Conservation (phyloP, 1,140 invertebrate species). For the Leptinotarsa texana region DNA sequence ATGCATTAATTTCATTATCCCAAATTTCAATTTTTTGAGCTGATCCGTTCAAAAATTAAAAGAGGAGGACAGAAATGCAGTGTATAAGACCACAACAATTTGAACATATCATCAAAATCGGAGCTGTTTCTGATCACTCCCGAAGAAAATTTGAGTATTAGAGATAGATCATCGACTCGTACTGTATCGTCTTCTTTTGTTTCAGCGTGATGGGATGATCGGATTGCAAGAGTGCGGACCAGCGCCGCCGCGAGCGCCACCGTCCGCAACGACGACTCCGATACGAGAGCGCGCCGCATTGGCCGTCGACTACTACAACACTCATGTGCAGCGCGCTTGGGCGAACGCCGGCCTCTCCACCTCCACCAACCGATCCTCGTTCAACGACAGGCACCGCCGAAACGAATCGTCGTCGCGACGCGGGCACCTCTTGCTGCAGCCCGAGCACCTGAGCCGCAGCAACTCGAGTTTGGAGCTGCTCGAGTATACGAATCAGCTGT, state of each 20-base stretch:
- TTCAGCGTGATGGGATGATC: conserved; percentile 58
- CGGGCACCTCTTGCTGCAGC: conserved; percentile 15
- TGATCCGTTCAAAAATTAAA: too few species aligned
- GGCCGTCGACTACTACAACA: conserved; percentile 61
- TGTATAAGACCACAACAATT: too few species aligned
- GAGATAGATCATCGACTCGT: too few species aligned
- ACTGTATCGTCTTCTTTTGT: conserved; percentile 23
- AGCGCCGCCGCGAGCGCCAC: conserved; percentile 52
- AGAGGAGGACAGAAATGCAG: too few species aligned
- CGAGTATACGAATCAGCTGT: conserved; percentile 48
- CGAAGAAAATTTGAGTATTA: too few species aligned
- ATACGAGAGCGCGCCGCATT: conserved; percentile 55
- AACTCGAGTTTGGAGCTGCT: conserved; percentile 65
- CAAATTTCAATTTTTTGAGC: too few species aligned
- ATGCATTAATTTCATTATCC: too few species aligned
- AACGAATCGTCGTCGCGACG: background rate
- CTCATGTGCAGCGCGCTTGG: conserved; percentile 56
- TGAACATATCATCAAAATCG: too few species aligned
- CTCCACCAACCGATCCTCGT: conserved; percentile 43
- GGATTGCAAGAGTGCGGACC: conserved; percentile 56
- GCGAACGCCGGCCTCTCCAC: conserved; percentile 53
- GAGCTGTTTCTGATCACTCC: too few species aligned
- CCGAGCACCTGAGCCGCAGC: conserved; percentile 58
- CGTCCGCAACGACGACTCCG: conserved; percentile 28
- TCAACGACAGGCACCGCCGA: conserved; percentile 49